Evolutionary conservation across 2,797 vertebrate species (phyloP), one percentile per base, ranked within the genome.

Genomic region (Pseudocheirus occidentalis): DNA sequence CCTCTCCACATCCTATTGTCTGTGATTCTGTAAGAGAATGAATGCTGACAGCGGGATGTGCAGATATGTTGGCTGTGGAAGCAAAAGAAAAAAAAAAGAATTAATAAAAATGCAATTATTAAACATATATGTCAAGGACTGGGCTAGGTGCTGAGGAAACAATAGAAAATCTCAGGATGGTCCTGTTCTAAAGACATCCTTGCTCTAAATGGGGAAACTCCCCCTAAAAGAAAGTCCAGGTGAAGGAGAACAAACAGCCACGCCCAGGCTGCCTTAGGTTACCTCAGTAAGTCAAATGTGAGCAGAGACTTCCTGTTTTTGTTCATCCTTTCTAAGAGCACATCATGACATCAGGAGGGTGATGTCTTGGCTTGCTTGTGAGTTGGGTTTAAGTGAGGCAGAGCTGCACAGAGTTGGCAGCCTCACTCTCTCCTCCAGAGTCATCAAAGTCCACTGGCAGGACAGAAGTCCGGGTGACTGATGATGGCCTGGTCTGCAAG

Each of bases 1-100:
- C 50, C 34, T 29, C 40, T 21, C 0, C 0, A 52, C 34, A 58
- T 66, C 59, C 91, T 2, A 13, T n/a, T 53, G 1, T 31, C 24
- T 29, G 56, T 29, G 27, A 50, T 66, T 34, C 58, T 7, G 28
- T 24, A 81, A 92, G 62, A 40, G 73, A 21, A 46, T 3, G n/a
- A 2, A 27, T 11, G 10, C n/a, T 81, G 73, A 2, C 21, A 10
- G 10, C 5, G 2, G 40, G 66, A 9, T 81, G 21, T 27, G 9
- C 73, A 27, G 40, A 27, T 11, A 0, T 10, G 40, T 46, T 46
- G n/a, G 1, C 73, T 9, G 0, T 27, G 21, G 40, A 7, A 81
- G 40, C 9, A 81, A 46, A 81, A 81, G 73, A 27, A 46, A 46
- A 46, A 81, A 81, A 40, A 81, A 81, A 46, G 31, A 59, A 18